Percentiles rank a stretch among this genome's conserved stretches.
phyloP scores from a whole-genome alignment of 2,113 vertebrate genomes.

The Ceyx cyanopectus region DNA sequence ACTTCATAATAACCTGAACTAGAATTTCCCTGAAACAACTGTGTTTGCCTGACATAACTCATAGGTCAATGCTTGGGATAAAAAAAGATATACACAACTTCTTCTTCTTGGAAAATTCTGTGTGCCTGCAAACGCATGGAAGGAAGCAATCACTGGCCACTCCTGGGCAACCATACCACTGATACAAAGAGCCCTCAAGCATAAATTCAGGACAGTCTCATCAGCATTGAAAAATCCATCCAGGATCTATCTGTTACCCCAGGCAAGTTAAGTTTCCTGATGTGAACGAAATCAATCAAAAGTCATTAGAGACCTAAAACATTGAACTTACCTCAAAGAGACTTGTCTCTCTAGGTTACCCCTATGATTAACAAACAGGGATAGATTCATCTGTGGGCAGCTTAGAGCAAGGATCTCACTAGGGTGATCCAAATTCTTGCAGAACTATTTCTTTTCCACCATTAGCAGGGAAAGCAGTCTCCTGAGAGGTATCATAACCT shows the following conservation, averaged over 20 bases:
- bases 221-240: neutral
- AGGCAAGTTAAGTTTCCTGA: neutral
- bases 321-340: neutral
- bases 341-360: neutral
- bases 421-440: neutral
- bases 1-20: neutral
- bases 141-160: neutral
- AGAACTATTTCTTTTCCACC: neutral
- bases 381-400: neutral
- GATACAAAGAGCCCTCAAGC: neutral
- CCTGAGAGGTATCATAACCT: neutral
- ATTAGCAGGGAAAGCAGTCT: neutral
- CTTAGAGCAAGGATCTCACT: neutral
- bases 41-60: conserved; percentile 2
- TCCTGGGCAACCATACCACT: neutral
- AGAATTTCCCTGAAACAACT: conserved; percentile 33
- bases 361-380: neutral
- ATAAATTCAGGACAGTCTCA: neutral
- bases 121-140: neutral
- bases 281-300: neutral
- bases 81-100: neutral
- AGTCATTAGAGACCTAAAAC: neutral
- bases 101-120: neutral
- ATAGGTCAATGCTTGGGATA: neutral
- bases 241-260: neutral